Conservation (phyloP, 64 coral and sea anemone genomes). For the Pachyseris speciosa region DNA sequence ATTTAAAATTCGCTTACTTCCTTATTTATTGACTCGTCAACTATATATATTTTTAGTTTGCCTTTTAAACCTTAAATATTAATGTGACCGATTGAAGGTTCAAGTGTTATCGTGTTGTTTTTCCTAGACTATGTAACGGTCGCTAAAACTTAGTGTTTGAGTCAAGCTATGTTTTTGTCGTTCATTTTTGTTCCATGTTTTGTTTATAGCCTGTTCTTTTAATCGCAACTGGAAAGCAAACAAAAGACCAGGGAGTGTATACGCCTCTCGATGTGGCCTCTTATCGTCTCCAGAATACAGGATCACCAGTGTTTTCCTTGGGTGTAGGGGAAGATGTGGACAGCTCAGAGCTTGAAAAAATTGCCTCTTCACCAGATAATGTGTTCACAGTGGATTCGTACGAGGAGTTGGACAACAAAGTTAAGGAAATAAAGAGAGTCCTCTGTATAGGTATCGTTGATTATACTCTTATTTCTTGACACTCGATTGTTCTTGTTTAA, state of each 20-base stretch:
- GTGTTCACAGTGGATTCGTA: conserved; percentile 8
- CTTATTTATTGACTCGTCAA: no score
- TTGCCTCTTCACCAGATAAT: conserved; percentile 40
- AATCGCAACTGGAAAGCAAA: conserved; percentile 60
- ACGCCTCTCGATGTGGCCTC: conserved; percentile 26
- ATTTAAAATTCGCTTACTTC: no score
- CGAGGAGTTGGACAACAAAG: conserved; percentile 1
- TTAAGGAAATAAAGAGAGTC: not conserved
- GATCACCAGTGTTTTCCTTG: conserved; percentile 30
- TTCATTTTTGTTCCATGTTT: not conserved
- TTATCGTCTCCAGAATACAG: not conserved
- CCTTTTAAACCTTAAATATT: no score
- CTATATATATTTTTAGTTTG: no score
- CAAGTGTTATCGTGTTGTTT: no score
- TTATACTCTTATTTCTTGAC: not conserved
- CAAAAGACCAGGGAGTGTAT: conserved; percentile 3
- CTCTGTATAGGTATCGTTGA: conserved; percentile 12
- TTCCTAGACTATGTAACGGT: not conserved
- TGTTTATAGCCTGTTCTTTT: conserved; percentile 10
- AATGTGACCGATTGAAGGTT: no score
- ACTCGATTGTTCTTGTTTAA: not conserved
- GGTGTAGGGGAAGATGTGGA: conserved; percentile 36
- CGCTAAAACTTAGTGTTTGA: not conserved
- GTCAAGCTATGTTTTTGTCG: not conserved
- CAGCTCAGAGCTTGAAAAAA: conserved; percentile 25